Base-by-base conservation (phyloP, 2,113 vertebrate species). In the Alethe diademata region DNA sequence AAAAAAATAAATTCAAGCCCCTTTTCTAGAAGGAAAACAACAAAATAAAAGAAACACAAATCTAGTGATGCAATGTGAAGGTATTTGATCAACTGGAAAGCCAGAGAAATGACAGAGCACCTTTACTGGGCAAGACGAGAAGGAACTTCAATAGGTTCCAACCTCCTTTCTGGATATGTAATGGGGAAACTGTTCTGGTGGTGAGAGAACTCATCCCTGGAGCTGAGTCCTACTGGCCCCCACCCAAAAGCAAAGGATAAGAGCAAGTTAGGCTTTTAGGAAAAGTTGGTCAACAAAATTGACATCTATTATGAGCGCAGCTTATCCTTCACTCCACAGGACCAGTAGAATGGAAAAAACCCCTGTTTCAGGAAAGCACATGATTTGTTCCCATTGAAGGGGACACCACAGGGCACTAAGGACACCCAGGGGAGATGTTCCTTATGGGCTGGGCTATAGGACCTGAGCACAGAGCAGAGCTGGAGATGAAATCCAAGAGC, bases 321-420 rank as follows among this genome's bases (percentile, higher is more conserved):
- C 9, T 45, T 54, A 50, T 19, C 28, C 53, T 78, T 62, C 20
- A 19, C 13, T 54, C 19, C 35, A 36, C 8, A 31, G 3, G 10
- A 66, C 24, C 50, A 33, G 17, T 0, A 2, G 19, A 47, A 29
- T 16, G 14, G 56, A 31, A 10, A 8, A 12, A 3, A 14, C 0
- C 6, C 13, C 19, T 8, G 0, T n/a, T 86, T 72, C 25, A 42
- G 36, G 23, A 47, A 70, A 70, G 8, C 3, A 61, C 13, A 5
- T 19, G 4, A 14, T 22, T 62, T 61, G 3, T 28, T 56, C 50
- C 28, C 40, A 9, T 35, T 42, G 26, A 35, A 61, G 6, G 5
- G 26, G 3, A 28, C 51, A 28, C 29, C 6, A 4, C 17, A 53
- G 47, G 12, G 20, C 20, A 10, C 38, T 62, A 38, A 62, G 47